Conservation (phyloP, 53 echinoderm and acorn worm genomes). For the Luidia sarsii region DNA sequence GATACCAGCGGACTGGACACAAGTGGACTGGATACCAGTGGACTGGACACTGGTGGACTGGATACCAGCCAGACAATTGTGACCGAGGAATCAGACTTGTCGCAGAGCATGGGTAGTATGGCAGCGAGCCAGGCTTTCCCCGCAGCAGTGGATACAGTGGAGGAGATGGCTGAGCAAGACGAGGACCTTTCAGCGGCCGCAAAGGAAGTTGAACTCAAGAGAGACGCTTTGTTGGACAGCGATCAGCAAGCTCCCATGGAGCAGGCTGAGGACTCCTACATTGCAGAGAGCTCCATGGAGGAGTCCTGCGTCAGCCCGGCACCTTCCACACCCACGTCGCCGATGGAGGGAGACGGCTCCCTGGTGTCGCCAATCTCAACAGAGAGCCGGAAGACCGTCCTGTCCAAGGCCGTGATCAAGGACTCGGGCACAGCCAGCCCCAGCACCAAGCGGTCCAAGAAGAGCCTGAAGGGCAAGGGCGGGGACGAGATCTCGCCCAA, state of each 20-base stretch:
- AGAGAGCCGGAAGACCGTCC: conserved; percentile 40
- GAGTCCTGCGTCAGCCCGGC: conserved; percentile 9
- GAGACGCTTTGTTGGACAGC: neutral
- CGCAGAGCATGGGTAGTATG: too few species aligned
- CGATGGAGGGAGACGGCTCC: conserved; percentile 7
- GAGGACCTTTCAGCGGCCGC: conserved; percentile 14
- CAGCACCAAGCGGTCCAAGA: conserved; percentile 46
- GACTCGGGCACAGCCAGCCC: conserved; percentile 23
- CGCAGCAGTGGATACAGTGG: neutral
- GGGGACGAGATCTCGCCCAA: conserved; percentile 39
- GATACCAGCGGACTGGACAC: neutral
- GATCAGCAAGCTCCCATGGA: neutral
- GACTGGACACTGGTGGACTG: too few species aligned
- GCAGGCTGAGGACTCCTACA: neutral
- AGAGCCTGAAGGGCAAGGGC: conserved; percentile 15
- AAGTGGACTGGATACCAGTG: too few species aligned
- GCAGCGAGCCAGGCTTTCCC: neutral
- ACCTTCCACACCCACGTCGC: neutral
- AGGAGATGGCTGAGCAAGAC: neutral
- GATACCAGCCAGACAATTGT: neutral
- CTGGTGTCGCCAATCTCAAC: conserved; percentile 23
- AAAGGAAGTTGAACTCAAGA: conserved; percentile 18
- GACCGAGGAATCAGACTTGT: conserved; percentile 18
- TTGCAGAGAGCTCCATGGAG: neutral
- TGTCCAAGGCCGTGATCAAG: conserved; percentile 21